phyloP scores from a whole-genome alignment of 2,797 vertebrate species.

The Dendrocincla tyrannina region DNA sequence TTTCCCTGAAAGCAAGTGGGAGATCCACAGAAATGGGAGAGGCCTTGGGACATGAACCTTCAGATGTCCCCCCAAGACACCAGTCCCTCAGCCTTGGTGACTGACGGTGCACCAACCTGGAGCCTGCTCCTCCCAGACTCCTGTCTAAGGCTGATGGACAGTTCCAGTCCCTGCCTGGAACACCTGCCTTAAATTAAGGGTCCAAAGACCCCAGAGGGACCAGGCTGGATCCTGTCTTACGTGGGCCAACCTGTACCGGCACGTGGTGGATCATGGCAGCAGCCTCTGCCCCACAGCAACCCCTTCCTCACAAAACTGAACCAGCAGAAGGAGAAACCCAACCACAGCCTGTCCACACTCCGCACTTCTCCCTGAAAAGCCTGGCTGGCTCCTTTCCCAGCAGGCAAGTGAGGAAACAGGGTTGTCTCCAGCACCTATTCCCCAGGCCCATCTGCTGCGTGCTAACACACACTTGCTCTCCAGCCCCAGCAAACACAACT shows the following conservation, averaged over 20 bases:
- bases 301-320: neutral
- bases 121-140: neutral
- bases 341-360: neutral
- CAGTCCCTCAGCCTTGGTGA: rapidly evolving
- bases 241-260: rapidly evolving
- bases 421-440: neutral
- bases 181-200: neutral
- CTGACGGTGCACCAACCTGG: neutral
- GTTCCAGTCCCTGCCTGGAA: neutral
- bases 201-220: neutral
- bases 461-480: neutral
- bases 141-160: neutral
- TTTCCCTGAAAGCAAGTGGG: neutral
- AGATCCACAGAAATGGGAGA: neutral
- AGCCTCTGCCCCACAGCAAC: neutral
- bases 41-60: rapidly evolving
- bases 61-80: neutral
- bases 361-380: neutral
- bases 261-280: rapidly evolving
- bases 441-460: neutral
- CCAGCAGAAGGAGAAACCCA: neutral
- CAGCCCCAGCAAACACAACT: neutral
- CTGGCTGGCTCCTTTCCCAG: neutral
- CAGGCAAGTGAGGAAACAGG: neutral
- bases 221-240: neutral